Evolutionary conservation across 2,113 vertebrate genomes (phyloP), one percentile per base, ranked within the genome.

Genomic region (Tetrao urogallus): DNA sequence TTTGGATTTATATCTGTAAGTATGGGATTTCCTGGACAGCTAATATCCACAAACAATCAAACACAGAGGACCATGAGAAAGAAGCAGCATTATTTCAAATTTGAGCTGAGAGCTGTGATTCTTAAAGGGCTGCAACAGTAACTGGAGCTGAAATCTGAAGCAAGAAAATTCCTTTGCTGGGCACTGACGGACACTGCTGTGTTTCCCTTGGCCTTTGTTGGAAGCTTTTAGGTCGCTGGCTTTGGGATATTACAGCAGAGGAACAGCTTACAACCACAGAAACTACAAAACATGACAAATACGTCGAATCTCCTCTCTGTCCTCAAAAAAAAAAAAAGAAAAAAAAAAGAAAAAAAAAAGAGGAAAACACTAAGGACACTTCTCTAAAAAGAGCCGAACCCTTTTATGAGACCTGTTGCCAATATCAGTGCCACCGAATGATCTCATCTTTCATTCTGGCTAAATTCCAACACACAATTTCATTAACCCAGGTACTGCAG

Each of bases 401-500:
- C 93, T 97, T 98, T 97, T 97, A 97, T 89, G 92, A 97, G 97
- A 98, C 98, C 98, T 98, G 98, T 98, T 98, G 97, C 97, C 97
- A 98, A 97, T 97, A 98, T 97, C 89, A 97, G 97, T 96, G 97
- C 96, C 97, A 97, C 95, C 81, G 91, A 98, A 98, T 98, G 98
- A 98, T 98, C 98, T 98, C 97, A 98, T 98, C 97, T 98, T 96
- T 97, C 97, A 97, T 98, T 95, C 97, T 98, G 98, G 98, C 97
- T 97, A 97, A 98, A 98, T 98, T 98, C 98, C 98, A 98, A 97
- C 97, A 97, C 97, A 97, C 97, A 97, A 98, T 98, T 98, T 98
- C 98, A 98, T 98, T 98, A 98, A 98, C 98, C 98, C 98, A 98
- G 98, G 98, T 98, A 98, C 97, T 87, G 97, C 98, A 98, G 98